These are phyloP conservation scores for Lepus americanus DNA, from an alignment of 2,113 vertebrate species.

Conservation along the genomic window DNA sequence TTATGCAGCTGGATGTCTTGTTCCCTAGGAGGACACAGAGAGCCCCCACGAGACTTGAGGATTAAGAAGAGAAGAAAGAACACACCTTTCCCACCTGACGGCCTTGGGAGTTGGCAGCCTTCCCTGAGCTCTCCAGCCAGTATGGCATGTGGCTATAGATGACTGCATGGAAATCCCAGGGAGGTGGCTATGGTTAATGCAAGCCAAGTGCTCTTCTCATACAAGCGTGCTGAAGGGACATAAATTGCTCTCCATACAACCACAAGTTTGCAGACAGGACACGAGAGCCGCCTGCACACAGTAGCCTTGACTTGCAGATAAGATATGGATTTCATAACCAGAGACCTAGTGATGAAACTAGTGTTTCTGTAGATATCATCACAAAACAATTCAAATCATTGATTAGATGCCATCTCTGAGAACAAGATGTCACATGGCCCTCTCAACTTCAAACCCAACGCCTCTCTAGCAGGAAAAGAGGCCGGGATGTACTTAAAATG, in stretches of 20 bases:
- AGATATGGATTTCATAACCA: not conserved
- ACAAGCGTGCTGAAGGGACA: not conserved
- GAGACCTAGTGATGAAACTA: not conserved
- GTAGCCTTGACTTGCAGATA: not conserved
- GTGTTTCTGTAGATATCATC: not conserved
- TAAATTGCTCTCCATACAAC: not conserved
- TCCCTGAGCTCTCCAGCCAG: not conserved
- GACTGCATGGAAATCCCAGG: not conserved
- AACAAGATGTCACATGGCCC: not conserved
- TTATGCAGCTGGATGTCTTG: too few relatives aligned
- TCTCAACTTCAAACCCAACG: not conserved
- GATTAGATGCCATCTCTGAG: not conserved
- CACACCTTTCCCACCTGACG: not conserved
- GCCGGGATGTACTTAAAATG: not conserved
- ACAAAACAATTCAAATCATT: not conserved
- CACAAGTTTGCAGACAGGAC: not conserved
- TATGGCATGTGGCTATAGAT: not conserved
- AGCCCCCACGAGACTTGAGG: not conserved
- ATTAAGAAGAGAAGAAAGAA: not conserved
- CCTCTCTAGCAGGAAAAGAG: not conserved
- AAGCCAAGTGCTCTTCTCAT: not conserved
- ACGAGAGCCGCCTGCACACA: too few relatives aligned
- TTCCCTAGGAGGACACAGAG: not conserved
- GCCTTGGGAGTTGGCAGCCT: not conserved
- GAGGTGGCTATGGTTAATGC: not conserved